Base-by-base conservation (phyloP, 2,888 invertebrate species). In the Zhuqinia jingwanae region DNA sequence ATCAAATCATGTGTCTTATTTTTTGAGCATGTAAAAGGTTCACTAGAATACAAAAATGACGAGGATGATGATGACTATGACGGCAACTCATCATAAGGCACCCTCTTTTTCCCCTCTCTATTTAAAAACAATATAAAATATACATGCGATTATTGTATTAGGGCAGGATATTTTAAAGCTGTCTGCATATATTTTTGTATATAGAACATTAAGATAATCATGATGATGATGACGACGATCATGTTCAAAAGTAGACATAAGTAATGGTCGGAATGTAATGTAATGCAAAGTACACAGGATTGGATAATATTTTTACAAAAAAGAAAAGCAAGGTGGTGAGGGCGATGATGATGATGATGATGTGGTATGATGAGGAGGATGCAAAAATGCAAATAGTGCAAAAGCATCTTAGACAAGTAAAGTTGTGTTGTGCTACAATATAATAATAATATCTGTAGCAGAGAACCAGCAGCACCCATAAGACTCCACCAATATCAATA, bases 351-450 rank as follows among this genome's bases (percentile, higher is more conserved):
- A 36, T 36, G 36, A 36, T 36, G 8, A 36, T 36, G 8, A 36
- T 36, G 36, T 36, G 36, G 8, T 65, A 20, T 36, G 65, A 17
- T 65, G 17, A 73, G 70, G 70, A 73, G 70, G 70, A 73, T 73
- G 70, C 70, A 27, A 73, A 73, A 73, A 73, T 73, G 70, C 50
- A 73, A 73, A 73, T 73, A 17, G 36, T 36, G 47, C 70, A 50
- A 47, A 10, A 13, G 50, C n/a, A 50, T 30, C 22, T 47, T 50
- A 36, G 70, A 73, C 45, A 47, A 50, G 27, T 20, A 70, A 45
- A 20, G 20, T 45, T 42, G 42, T 70, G 68, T 30, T 30, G 68
- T 17, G 68, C 13, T 27, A 17, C 1, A 27, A 13, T n/a, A n/a
- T n/a, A n/a, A n/a, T n/a, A n/a, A n/a, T n/a, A n/a, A n/a, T n/a